Evolutionary conservation across 53 echinoderm and acorn worm genomes (phyloP).

Genomic region (Henricia sp.): DNA sequence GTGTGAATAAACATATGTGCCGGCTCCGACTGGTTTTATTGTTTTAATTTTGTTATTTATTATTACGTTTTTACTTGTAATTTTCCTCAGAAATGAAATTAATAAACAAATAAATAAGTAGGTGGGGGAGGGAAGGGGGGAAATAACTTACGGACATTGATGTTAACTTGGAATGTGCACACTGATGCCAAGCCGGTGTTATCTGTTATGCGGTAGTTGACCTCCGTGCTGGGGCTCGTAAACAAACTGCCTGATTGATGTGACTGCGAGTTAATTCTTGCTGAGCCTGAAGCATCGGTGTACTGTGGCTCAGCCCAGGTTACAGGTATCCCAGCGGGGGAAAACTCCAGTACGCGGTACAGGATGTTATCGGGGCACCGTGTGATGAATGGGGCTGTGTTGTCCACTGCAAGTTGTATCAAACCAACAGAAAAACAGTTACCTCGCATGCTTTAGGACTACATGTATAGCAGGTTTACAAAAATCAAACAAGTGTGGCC

Average conservation of each 20-base stretch:
- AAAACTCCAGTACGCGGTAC: background rate
- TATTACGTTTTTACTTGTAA: too few relatives aligned
- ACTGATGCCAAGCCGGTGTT: slow-evolving; percentile 1
- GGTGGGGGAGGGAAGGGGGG: background rate
- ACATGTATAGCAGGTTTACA: too few relatives aligned
- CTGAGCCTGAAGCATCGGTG: slow-evolving; percentile 19
- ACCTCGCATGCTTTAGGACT: too few relatives aligned
- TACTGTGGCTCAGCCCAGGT: slow-evolving; percentile 11
- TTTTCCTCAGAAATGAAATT: background rate
- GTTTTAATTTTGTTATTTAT: too few relatives aligned
- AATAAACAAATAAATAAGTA: background rate
- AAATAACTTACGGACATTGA: slow-evolving; percentile 35
- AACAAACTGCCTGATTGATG: slow-evolving; percentile 46
- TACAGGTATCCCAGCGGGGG: background rate
- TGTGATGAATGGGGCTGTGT: slow-evolving; percentile 11
- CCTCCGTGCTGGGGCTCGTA: slow-evolving; percentile 13
- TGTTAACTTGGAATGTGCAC: slow-evolving; percentile 46
- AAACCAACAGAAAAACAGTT: too few relatives aligned
- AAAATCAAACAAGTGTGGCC: too few relatives aligned
- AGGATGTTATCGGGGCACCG: background rate
- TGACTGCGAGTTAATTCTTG: slow-evolving; percentile 5
- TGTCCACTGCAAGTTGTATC: slow-evolving; percentile 23
- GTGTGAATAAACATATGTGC: too few relatives aligned
- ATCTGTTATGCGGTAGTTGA: slow-evolving; percentile 48
- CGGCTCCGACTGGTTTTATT: too few relatives aligned